Conservation (phyloP, 2,113 vertebrate species). For the Pollimyrus isidori region DNA sequence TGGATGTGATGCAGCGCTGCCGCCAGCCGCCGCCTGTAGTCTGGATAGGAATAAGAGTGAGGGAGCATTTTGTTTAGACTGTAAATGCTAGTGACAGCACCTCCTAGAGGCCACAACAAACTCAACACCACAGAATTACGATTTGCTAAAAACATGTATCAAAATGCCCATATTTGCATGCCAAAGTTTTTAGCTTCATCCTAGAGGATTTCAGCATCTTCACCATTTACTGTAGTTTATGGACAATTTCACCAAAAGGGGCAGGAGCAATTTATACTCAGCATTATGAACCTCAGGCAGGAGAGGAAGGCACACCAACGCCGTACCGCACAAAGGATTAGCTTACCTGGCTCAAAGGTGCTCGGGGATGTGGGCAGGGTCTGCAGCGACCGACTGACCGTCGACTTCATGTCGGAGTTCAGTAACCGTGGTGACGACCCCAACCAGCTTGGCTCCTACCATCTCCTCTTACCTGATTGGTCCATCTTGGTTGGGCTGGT, state of each 20-base stretch:
- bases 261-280: neutral
- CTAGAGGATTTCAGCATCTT: too few relatives aligned
- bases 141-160: neutral
- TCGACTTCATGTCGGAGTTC: constrained; percentile 82
- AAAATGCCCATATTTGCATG: neutral
- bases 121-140: neutral
- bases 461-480: constrained; percentile 80
- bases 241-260: neutral
- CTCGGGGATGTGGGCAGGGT: constrained; percentile 77
- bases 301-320: neutral
- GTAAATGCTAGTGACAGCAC: neutral
- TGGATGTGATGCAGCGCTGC: constrained; percentile 78
- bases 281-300: neutral
- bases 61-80: neutral
- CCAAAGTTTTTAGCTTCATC: neutral
- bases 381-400: constrained; percentile 85
- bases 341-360: constrained; percentile 60
- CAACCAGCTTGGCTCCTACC: constrained; percentile 95
- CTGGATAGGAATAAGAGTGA: constrained; percentile 31
- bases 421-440: constrained; percentile 80
- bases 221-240: neutral
- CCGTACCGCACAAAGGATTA: neutral
- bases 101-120: neutral
- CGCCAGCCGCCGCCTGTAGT: constrained; percentile 47
- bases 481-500: constrained; percentile 86